Conservation (phyloP, 2,113 vertebrate genomes). For the Chauna torquata region DNA sequence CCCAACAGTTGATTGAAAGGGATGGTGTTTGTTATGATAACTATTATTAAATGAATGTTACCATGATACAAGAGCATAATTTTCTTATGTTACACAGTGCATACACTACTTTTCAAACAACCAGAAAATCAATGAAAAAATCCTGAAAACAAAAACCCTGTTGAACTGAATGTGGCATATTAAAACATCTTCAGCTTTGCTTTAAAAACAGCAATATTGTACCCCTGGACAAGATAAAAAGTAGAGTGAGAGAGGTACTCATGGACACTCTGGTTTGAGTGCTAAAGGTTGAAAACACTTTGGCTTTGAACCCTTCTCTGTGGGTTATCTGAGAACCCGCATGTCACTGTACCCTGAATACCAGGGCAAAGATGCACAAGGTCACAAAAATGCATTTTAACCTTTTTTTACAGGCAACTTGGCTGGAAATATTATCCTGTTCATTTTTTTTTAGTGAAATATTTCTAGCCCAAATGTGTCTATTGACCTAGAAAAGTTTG, state of each 20-base stretch:
- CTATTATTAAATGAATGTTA: neutral
- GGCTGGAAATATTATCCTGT: neutral
- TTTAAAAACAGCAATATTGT: neutral
- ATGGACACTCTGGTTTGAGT: neutral
- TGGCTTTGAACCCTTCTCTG: neutral
- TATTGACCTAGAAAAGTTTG: neutral
- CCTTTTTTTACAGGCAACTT: neutral
- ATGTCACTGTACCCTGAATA: neutral
- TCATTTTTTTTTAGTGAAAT: neutral
- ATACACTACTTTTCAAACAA: neutral
- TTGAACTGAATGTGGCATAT: neutral
- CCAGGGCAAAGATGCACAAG: neutral
- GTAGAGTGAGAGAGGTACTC: neutral
- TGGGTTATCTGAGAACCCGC: neutral
- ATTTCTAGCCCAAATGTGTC: neutral
- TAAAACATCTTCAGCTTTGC: neutral
- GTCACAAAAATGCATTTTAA: neutral
- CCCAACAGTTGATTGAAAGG: neutral
- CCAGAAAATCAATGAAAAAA: neutral
- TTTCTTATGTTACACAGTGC: neutral
- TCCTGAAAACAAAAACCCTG: accelerated
- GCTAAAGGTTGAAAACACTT: neutral
- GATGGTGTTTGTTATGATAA: neutral
- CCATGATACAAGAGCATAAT: accelerated
- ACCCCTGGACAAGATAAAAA: neutral